Percentiles rank a stretch among this genome's conserved stretches.
Evolutionary conservation across 2,888 invertebrate genomes (phyloP).

Genomic region (Metallyticus violacea): DNA sequence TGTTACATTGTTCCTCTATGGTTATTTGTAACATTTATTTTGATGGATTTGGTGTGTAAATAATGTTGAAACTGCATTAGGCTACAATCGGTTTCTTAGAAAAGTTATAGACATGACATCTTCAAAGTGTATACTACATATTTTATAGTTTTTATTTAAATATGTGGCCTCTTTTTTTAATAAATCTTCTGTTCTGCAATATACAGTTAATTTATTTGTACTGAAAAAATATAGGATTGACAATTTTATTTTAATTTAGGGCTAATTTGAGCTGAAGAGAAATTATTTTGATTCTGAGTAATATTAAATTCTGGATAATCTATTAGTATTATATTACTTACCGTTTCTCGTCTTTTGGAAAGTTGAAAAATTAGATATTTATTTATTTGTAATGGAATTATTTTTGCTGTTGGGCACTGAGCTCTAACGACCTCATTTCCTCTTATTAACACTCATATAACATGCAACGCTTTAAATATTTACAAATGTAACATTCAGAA

Average conservation of each 20-base stretch:
- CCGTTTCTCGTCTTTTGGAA: not conserved
- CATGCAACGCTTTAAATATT: no score
- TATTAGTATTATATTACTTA: not conserved
- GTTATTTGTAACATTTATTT: not conserved
- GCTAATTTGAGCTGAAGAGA: not conserved
- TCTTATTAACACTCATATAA: not conserved
- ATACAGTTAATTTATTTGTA: not conserved
- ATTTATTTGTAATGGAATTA: not conserved
- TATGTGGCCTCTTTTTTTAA: not conserved
- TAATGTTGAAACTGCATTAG: slow-evolving; percentile 6
- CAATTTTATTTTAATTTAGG: not conserved
- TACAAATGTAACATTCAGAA: no score
- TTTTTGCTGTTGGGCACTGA: not conserved
- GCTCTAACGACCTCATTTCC: not conserved
- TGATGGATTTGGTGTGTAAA: not conserved
- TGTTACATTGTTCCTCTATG: not conserved
- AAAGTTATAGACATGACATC: not conserved
- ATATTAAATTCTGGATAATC: not conserved
- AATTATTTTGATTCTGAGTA: not conserved
- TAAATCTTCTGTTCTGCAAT: not conserved
- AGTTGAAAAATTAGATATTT: not conserved
- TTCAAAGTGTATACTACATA: slow-evolving; percentile 9
- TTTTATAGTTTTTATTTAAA: not conserved
- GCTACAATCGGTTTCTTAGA: not conserved
- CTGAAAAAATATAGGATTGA: not conserved